A percentile compares a stretch with the other conserved stretches of the same genome.
Conservation (phyloP, 1,140 invertebrate species). For the Mizuhopecten yessoensis region DNA sequence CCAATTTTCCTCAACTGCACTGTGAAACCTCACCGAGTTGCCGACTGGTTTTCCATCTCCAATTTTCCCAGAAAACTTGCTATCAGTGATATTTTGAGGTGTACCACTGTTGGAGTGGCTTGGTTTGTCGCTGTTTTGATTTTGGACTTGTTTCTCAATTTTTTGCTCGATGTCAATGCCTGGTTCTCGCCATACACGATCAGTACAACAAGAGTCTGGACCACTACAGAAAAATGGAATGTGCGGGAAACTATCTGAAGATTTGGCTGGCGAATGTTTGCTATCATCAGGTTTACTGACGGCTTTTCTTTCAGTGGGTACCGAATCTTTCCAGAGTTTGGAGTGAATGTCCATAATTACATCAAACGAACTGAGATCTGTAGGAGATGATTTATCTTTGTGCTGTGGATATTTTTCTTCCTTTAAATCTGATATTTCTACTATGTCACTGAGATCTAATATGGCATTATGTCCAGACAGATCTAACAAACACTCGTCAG, state of each 20-base stretch:
- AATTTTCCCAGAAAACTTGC: background rate
- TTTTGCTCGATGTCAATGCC: background rate
- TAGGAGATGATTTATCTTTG: background rate
- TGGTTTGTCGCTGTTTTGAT: background rate
- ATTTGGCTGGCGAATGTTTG: no score
- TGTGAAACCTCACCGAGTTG: background rate
- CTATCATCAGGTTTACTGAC: background rate
- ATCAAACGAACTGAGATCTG: background rate
- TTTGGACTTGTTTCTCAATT: background rate
- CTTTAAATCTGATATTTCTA: background rate
- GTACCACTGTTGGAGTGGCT: background rate
- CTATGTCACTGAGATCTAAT: background rate
- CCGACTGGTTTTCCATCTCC: background rate
- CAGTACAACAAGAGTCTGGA: background rate
- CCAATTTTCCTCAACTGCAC: background rate
- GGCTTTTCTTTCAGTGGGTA: background rate
- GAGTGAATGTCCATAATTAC: no score
- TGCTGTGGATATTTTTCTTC: background rate
- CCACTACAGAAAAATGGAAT: conserved; percentile 12
- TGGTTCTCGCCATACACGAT: background rate
- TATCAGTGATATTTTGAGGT: background rate
- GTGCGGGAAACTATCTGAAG: background rate
- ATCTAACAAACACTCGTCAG: background rate
- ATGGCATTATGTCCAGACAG: background rate
- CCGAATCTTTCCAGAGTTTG: background rate